Conservation (phyloP, 2,113 vertebrate species). For the Callipepla californica region DNA sequence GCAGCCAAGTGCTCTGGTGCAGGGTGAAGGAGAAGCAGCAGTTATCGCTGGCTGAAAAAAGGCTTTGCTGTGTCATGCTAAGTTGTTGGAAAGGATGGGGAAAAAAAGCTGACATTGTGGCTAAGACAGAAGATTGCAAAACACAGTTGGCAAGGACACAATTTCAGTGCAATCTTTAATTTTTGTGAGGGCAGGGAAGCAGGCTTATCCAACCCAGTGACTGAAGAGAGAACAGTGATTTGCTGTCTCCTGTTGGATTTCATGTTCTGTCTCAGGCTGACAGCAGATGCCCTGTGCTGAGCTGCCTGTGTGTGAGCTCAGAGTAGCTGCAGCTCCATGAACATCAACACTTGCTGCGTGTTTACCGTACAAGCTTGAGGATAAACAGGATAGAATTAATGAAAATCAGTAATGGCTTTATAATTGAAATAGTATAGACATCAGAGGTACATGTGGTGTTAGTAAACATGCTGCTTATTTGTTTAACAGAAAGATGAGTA, state of each 20-base stretch:
- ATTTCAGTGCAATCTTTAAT: background rate
- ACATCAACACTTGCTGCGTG: background rate
- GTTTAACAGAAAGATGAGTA: conserved; percentile 48
- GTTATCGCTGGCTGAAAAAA: background rate
- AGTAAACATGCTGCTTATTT: conserved; percentile 22
- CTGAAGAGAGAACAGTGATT: background rate
- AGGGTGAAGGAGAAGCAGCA: background rate
- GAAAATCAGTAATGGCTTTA: conserved; percentile 36
- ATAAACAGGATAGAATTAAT: conserved; percentile 47
- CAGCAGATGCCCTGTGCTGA: background rate
- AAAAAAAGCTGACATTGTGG: background rate
- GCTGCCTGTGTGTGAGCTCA: background rate
- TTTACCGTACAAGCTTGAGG: background rate
- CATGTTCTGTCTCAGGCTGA: background rate
- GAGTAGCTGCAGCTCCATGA: background rate
- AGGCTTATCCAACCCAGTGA: background rate
- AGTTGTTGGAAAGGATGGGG: background rate
- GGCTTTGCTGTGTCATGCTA: background rate
- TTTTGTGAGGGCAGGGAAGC: background rate
- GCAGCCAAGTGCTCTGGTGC: background rate
- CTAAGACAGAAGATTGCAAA: background rate
- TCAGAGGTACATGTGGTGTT: too few species aligned
- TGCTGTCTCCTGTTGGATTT: background rate
- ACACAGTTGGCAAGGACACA: background rate
- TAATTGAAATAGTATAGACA: too few species aligned